Base-by-base conservation (phyloP, 1,140 invertebrate genomes). In the Sipha flava region DNA sequence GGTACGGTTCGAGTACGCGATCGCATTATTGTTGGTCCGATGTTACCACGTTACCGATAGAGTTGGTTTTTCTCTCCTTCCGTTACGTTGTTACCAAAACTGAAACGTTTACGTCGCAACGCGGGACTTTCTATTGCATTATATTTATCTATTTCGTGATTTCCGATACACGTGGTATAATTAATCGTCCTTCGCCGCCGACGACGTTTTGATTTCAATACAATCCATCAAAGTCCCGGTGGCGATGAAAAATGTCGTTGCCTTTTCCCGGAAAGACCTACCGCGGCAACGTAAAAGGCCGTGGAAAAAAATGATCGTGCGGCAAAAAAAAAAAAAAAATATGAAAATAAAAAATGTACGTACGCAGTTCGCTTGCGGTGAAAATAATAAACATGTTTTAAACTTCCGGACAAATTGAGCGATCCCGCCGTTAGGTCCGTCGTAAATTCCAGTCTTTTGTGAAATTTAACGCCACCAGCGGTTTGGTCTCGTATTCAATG, bases 181-280 rank as follows among this genome's bases (percentile, higher is more conserved):
- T 77, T 77, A 43, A 77, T 77, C 52, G 73, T 23, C 4, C 4
- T 75, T 37, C 45, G 40, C 45, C 45, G 40, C 45, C 47, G 21
- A n/a, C 7, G 72, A 54, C 72, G 21, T 77, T 77, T 59, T 77
- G 73, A 77, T 77, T 77, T 77, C 37, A 43, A 77, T 77, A 77
- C 49, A 43, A 77, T 77, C 73, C 31, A 77, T 77, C 73, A 77
- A 77, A 77, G 73, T 77, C 73, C 31, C 12, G 21, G 6, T 14
- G 23, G n/a, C n/a, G 21, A 23, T 77, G 73, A 77, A 77, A 77
- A 77, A 77, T 57, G 49, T 47, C 52, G 73, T 77, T 40, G 73
- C 34, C 14, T 77, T 57, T 37, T 43, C 16, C 49, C 16, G 49
- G 29, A n/a, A n/a, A n/a, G n/a, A n/a, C n/a, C n/a, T n/a, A n/a